Base-by-base conservation (phyloP, 2,888 invertebrate species). In the Sinodicranocentrus sp. region DNA sequence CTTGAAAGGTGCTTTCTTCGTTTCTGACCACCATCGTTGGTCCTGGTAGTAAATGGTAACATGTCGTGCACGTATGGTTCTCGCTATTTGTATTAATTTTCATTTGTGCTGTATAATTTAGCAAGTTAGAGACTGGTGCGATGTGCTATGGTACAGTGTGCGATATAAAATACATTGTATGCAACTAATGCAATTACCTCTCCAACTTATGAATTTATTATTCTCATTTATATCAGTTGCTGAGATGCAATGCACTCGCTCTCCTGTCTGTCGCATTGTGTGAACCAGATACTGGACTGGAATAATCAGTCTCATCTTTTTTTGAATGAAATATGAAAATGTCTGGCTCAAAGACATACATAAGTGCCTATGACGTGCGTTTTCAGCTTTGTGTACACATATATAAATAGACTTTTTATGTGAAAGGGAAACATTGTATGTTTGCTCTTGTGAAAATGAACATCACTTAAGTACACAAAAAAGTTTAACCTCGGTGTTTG, bases 381-480 rank as follows among this genome's bases (percentile, higher is more conserved):
- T 28, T 10, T 10, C 33, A 33, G 10, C 10, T 3, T 52, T 48
- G 26, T 75, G 63, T 75, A 52, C 26, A 63, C 39, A 75, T 75
- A 65, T 71, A 33, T 72, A 59, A 59, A 65, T 52, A 25, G 33
- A 57, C 8, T 28, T 33, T 75, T 75, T 75, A 63, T 75, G 48
- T 63, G 63, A 75, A 75, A 63, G 61, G 75, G 65, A 75, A 75
- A 73, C 72, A 72, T 61, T 61, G 61, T 61, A 19, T 63, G 65
- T 75, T 75, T 75, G 75, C 63, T 75, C 75, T 75, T 63, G 67
- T 76, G 76, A 67, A 76, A 67, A 76, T 39, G 65, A 76, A 67
- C 76, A 76, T 76, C 54, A 63, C 75, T 63, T 75, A 6, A 43
- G 21, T 67, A 43, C 67, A 43, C 13, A 21, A 2, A 19, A 72